These are phyloP conservation scores for Cryptocheilus praepositus DNA, from an alignment of 2,888 invertebrate genomes.

Conservation along the genomic window DNA sequence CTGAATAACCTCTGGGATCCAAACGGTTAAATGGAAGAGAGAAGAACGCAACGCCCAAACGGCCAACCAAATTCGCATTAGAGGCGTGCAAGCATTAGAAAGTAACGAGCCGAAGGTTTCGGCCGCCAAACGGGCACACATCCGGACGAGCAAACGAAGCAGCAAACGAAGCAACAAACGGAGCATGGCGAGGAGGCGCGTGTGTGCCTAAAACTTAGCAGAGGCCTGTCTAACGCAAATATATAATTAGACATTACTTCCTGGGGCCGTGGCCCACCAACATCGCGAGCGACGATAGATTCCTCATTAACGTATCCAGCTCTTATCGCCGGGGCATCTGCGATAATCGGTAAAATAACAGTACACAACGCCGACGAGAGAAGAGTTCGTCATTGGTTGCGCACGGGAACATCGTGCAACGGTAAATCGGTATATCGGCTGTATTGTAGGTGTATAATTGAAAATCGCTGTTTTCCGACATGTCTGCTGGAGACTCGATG, in stretches of 20 bases:
- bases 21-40: no score
- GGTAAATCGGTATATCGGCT: no score
- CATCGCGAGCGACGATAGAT: not conserved
- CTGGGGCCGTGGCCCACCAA: not conserved
- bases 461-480: no score
- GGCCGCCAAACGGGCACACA: no score
- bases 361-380: not conserved
- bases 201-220: conserved; percentile 38
- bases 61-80: conserved; percentile 13
- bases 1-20: no score
- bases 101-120: conserved; percentile 23
- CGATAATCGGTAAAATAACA: conserved; percentile 8
- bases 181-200: conserved; percentile 25
- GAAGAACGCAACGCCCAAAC: not conserved
- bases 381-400: no score
- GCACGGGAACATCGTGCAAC: no score
- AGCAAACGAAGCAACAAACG: conserved; percentile 25
- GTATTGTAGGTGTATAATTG: no score
- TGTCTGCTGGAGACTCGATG: no score
- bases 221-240: conserved; percentile 29
- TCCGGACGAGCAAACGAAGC: not conserved
- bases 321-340: not conserved
- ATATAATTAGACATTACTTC: conserved; percentile 16
- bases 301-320: conserved; percentile 6
- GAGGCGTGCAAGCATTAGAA: conserved; percentile 33